phyloP scores from a whole-genome alignment of 1,140 invertebrate species.

The Vanessa atalanta region DNA sequence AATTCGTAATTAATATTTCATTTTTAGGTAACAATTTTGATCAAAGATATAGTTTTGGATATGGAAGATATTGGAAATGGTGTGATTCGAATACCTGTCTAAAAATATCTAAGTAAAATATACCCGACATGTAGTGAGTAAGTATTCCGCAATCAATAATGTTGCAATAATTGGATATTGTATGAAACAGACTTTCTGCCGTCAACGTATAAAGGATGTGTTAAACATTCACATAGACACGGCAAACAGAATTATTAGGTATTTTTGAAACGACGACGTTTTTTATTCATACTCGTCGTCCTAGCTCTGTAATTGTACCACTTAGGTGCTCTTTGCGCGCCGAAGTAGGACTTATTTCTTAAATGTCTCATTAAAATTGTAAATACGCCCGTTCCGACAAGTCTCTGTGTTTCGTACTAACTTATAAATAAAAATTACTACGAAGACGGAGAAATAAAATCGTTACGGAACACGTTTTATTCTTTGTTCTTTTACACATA shows the following conservation, averaged over 20 bases:
- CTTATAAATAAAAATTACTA: neutral
- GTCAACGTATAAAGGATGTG: conserved; percentile 9
- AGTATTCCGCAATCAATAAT: neutral
- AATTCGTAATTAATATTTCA: too few species aligned
- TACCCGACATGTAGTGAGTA: too few species aligned
- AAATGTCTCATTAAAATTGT: conserved; percentile 32
- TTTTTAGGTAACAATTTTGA: too few species aligned
- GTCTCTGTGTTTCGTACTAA: neutral
- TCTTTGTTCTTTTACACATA: conserved; percentile 1
- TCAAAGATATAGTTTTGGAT: too few species aligned
- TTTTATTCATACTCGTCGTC: conserved; percentile 32
- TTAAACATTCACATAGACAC: conserved; percentile 28
- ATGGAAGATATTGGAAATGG: too few species aligned
- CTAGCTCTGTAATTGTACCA: conserved; percentile 27
- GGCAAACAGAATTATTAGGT: conserved; percentile 24
- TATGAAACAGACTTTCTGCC: neutral
- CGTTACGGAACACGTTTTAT: neutral
- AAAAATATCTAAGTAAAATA: too few species aligned
- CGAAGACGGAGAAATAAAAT: conserved; percentile 2
- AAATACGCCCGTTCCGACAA: conserved; percentile 4
- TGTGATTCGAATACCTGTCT: too few species aligned
- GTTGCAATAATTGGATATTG: conserved; percentile 22
- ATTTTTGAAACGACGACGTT: conserved; percentile 29
- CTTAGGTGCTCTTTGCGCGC: conserved; percentile 27
- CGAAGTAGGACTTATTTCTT: conserved; percentile 21